These are phyloP conservation scores for Pseudoatta argentina DNA, from an alignment of 1,140 invertebrate species.

Conservation along the genomic window DNA sequence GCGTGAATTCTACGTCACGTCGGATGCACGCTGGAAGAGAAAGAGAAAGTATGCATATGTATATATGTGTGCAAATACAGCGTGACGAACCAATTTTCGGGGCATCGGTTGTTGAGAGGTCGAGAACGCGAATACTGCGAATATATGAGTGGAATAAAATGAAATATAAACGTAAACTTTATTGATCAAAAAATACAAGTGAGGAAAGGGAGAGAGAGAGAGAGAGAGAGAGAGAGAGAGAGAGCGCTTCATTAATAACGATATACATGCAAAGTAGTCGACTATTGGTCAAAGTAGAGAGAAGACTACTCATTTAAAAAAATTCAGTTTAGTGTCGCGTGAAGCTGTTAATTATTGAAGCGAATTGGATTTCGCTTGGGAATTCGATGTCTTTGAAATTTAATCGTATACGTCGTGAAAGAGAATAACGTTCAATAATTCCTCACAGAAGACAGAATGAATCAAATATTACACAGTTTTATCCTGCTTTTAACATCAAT, in stretches of 20 bases:
- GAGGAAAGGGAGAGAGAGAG: not conserved
- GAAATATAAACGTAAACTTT: slow-evolving; percentile 63
- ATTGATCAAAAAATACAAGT: slow-evolving; percentile 49
- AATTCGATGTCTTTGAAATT: slow-evolving; percentile 49
- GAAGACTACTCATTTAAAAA: slow-evolving; percentile 28
- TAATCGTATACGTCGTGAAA: slow-evolving; percentile 21
- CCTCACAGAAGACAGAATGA: slow-evolving; percentile 28
- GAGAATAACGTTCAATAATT: slow-evolving; percentile 38
- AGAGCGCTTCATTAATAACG: slow-evolving; percentile 18
- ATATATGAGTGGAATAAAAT: slow-evolving; percentile 54
- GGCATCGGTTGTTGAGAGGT: slow-evolving; percentile 60
- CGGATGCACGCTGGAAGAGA: not conserved
- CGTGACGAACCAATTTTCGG: slow-evolving; percentile 63
- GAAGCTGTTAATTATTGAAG: slow-evolving; percentile 44
- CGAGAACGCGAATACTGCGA: slow-evolving; percentile 48
- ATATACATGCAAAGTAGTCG: slow-evolving; percentile 17
- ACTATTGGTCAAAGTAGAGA: slow-evolving; percentile 6
- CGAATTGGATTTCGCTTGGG: slow-evolving; percentile 31
- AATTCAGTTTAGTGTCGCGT: slow-evolving; percentile 13
- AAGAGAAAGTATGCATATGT: not conserved
- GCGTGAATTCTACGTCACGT: slow-evolving; percentile 64
- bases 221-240: not conserved
- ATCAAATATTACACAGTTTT: slow-evolving; percentile 42
- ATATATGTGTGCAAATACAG: slow-evolving; percentile 21
- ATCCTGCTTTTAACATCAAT: slow-evolving; percentile 38